Base-by-base conservation (phyloP, 1,140 invertebrate genomes). In the Brachionus sp. region DNA sequence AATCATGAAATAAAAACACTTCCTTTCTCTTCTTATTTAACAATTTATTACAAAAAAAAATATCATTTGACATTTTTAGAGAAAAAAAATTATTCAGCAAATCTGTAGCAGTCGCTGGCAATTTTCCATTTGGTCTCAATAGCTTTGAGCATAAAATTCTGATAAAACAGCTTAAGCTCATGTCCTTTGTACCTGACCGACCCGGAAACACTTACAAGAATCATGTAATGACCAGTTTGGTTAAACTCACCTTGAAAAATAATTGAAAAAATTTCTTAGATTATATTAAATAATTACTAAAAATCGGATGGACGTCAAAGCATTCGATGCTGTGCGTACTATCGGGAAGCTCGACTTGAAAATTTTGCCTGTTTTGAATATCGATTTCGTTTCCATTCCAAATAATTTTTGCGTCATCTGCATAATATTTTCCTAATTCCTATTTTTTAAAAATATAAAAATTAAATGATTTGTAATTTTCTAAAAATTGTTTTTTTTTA, bases 361-460 rank as follows among this genome's bases (percentile, higher is more conserved):
- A 80, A 37, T 57, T 62, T 62, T 80, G 77, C 42, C 77, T 80
- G 25, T 80, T 66, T 62, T 62, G 50, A 39, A 29, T 19, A 19
- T 80, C 62, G 13, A 80, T 80, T 37, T 80, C 77, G 13, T 80
- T 80, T 6, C 77, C 77, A 19, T 80, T 80, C 77, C 77, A 80
- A 16, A 80, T 80, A 12, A 80, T 39, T 66, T 80, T 80, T 25
- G 77, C 46, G 12, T 66, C 77, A 62, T 80, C 77, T 3, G 50
- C 46, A 25, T 80, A 80, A 25, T 62, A 80, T 37, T 80, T 80
- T 42, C n/a, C 62, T n/a, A 80, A 23, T 66, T 80, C 77, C 77
- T 80, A 23, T 39, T 73, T 39, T 44, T 16, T 6, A 6, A 73
- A 73, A 75, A 35, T 19, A 0, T 10, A 42, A 37, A 73, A 39